Conservation (phyloP, 2,113 vertebrate species). For the Thamnophis sirtalis region DNA sequence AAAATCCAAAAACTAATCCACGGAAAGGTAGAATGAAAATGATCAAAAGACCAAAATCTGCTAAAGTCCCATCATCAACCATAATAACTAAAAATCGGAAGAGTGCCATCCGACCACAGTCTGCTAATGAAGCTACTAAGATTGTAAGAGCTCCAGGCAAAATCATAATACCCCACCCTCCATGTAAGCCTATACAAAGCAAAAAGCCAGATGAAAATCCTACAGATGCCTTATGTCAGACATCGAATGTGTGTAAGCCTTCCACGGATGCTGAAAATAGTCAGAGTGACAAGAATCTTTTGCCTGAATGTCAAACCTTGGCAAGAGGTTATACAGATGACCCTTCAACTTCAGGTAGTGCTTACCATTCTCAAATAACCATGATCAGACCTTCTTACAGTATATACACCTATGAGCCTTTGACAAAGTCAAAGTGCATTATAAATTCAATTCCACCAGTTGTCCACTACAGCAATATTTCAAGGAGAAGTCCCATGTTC, state of each 20-base stretch:
- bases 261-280: conserved; percentile 41
- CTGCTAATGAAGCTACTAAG: conserved; percentile 64
- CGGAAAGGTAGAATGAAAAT: conserved; percentile 55
- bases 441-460: conserved; percentile 32
- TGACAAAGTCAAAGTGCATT: conserved; percentile 46
- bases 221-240: conserved; percentile 37
- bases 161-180: conserved; percentile 71
- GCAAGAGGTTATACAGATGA: conserved; percentile 46
- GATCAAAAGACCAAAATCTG: conserved; percentile 60
- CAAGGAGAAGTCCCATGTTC: conserved; percentile 45
- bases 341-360: conserved; percentile 28
- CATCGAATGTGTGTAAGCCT: conserved; percentile 36
- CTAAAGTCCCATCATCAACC: conserved; percentile 50
- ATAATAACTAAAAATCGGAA: conserved; percentile 62
- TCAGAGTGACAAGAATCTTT: conserved; percentile 40
- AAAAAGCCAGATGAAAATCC: conserved; percentile 38
- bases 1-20: conserved; percentile 50
- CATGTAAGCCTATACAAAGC: conserved; percentile 59
- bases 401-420: conserved; percentile 46
- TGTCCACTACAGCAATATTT: conserved; percentile 39
- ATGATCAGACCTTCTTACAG: conserved; percentile 45
- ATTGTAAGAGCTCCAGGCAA: conserved; percentile 68
- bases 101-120: conserved; percentile 68
- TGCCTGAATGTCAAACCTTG: conserved; percentile 42
- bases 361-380: conserved; percentile 46